Evolutionary conservation across 2,113 vertebrate genomes (phyloP), one percentile per base, ranked within the genome.

Genomic region (Hemibagrus wyckioides): DNA sequence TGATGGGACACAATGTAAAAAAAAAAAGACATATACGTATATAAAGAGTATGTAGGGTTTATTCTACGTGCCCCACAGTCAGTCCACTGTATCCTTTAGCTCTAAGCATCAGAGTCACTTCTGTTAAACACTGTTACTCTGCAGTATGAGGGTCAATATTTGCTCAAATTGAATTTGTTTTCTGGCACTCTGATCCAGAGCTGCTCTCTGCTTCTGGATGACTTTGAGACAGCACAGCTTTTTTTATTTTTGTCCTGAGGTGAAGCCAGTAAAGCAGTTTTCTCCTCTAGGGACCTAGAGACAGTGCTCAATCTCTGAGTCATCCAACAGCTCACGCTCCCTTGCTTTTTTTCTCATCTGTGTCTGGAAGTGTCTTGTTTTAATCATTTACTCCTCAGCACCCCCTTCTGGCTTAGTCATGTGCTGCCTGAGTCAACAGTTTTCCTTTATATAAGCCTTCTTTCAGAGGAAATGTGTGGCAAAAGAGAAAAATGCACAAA

Each of bases 171-270:
- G 21, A 71, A 75, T 85, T 86, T 54, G 56, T 89, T 84, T 88
- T 76, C 87, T 88, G 93, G 87, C 90, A 91, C 93, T 93, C 89
- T 76, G 88, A 92, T 90, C 92, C 93, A 94, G 94, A 95, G 95
- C 88, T 95, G 94, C 94, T 93, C 92, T n/a, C 91, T 94, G 93
- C 92, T 92, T 87, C 92, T 94, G 91, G 92, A 94, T 93, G 94
- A 93, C 93, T 94, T 94, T 95, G 94, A 94, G 90, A 93, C 92
- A 48, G 92, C 93, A 76, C 93, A 30, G 69, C 92, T 94, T 85
- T 95, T 94, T 94, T 94, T 94, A n/a, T n/a, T n/a, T n/a, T n/a
- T n/a, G n/a, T n/a, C n/a, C 93, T 94, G 93, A 94, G 81, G 88
- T 90, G 75, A 91, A 92, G 82, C 92, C 91, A 93, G 94, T 95